Conservation (phyloP, 2,888 invertebrate species). For the Coenonympha arcania region DNA sequence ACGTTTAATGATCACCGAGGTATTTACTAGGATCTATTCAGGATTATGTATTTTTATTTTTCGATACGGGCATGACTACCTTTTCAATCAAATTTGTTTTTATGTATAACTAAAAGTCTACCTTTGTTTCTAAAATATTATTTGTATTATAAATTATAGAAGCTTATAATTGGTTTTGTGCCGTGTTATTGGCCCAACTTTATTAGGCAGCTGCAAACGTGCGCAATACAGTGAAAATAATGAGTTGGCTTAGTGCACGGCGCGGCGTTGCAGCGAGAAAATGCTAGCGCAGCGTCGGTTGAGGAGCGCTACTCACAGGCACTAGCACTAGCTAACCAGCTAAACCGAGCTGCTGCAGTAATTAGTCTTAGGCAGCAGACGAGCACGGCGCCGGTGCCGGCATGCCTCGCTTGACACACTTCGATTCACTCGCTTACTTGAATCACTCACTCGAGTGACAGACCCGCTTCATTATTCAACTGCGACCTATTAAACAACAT, state of each 20-base stretch:
- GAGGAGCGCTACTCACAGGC: too few species aligned
- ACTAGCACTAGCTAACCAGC: constrained; percentile 54
- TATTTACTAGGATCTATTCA: too few species aligned
- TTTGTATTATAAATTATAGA: not conserved
- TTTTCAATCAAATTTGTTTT: too few species aligned
- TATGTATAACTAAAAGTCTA: too few species aligned
- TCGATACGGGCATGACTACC: too few species aligned
- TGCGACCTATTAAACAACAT: constrained; percentile 33
- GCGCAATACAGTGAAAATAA: constrained; percentile 8
- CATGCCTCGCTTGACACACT: constrained; percentile 40
- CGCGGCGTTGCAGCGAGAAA: constrained; percentile 7
- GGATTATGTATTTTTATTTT: too few species aligned
- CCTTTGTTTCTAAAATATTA: too few species aligned
- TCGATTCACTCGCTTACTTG: constrained; percentile 42
- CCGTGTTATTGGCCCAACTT: not conserved
- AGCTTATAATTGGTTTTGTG: not conserved
- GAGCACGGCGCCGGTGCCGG: constrained; percentile 36
- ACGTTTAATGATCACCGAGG: not conserved
- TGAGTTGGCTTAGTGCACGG: constrained; percentile 4
- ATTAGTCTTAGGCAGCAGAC: constrained; percentile 64
- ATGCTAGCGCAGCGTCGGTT: constrained; percentile 5
- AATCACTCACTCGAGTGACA: constrained; percentile 37
- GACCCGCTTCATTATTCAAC: constrained; percentile 39
- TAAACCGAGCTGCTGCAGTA: constrained; percentile 59
- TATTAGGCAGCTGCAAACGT: constrained; percentile 3